A percentile compares a stretch with the other conserved stretches of the same genome.
phyloP scores from a whole-genome alignment of 2,113 vertebrate species.

The Pachypanchax playfairii region DNA sequence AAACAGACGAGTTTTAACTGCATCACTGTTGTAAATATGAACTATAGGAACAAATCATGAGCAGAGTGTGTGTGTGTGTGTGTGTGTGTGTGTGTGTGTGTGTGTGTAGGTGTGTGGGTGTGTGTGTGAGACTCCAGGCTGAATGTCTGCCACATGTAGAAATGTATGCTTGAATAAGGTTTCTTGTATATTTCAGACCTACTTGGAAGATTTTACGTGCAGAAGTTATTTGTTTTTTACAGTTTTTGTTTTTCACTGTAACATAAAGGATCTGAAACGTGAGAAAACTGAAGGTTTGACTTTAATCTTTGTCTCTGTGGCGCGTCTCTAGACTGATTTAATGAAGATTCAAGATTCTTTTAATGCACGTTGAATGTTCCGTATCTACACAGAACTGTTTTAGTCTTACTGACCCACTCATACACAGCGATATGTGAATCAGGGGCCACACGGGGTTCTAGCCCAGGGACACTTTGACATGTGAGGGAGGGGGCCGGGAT shows the following conservation, averaged over 20 bases:
- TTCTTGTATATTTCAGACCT: slow-evolving; percentile 47
- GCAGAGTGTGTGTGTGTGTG: too few species aligned
- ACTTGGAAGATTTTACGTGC: slow-evolving; percentile 51
- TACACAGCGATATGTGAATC: too few species aligned
- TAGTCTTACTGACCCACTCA: too few species aligned
- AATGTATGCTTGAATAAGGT: slow-evolving; percentile 55
- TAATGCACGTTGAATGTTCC: too few species aligned
- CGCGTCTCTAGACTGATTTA: too few species aligned
- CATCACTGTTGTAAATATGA: slow-evolving; percentile 50
- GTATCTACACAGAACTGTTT: too few species aligned
- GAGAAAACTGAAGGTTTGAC: neutral
- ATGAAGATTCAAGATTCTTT: too few species aligned
- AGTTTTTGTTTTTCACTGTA: neutral
- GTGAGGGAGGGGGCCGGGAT: too few species aligned
- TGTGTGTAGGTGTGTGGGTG: too few species aligned
- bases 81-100: too few species aligned
- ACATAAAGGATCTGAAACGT: neutral
- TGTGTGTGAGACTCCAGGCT: slow-evolving; percentile 37
- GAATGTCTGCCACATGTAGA: slow-evolving; percentile 22
- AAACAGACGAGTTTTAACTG: slow-evolving; percentile 16
- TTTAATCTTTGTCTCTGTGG: neutral
- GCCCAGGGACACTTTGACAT: too few species aligned
- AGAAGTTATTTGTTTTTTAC: slow-evolving; percentile 6
- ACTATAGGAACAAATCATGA: slow-evolving; percentile 31
- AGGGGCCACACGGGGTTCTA: too few species aligned